A percentile compares a stretch with the other conserved stretches of the same genome.
phyloP scores from a whole-genome alignment of 2,888 invertebrate species.

The Zaprionus lineosus region DNA sequence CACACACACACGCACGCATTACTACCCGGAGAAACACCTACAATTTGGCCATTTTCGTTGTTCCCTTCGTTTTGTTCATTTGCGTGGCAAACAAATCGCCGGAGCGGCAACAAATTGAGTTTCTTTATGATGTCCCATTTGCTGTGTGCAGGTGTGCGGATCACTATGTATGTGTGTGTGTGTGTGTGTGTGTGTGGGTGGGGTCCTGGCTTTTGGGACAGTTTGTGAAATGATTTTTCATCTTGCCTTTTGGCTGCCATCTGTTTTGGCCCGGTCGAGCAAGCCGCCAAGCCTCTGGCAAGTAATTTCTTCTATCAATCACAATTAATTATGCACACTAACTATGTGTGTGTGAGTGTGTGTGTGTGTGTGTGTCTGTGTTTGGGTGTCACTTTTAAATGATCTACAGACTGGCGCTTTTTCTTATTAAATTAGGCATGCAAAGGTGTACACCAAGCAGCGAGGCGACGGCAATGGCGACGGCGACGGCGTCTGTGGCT shows the following conservation, averaged over 20 bases:
- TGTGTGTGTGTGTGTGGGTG: slow-evolving; percentile 26
- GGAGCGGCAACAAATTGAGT: slow-evolving; percentile 77
- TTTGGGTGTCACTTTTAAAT: slow-evolving; percentile 43
- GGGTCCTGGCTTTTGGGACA: slow-evolving; percentile 67
- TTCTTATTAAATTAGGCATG: slow-evolving; percentile 73
- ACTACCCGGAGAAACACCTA: slow-evolving; percentile 26
- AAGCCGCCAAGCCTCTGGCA: slow-evolving; percentile 53
- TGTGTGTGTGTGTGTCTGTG: slow-evolving; percentile 10
- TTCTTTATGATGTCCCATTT: slow-evolving; percentile 78
- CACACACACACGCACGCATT: slow-evolving; percentile 12
- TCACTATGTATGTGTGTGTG: slow-evolving; percentile 19
- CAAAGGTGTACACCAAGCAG: slow-evolving; percentile 47
- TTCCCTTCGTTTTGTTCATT: slow-evolving; percentile 70
- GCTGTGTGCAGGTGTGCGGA: slow-evolving; percentile 51
- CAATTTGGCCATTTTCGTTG: slow-evolving; percentile 29
- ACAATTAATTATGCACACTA: slow-evolving; percentile 73
- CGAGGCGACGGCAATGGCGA: slow-evolving; percentile 1
- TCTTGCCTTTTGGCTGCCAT: slow-evolving; percentile 60
- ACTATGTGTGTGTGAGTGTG: slow-evolving; percentile 11
- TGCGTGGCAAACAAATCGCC: slow-evolving; percentile 77
- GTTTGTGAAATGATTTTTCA: slow-evolving; percentile 77
- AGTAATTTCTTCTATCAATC: slow-evolving; percentile 78
- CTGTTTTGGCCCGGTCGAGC: slow-evolving; percentile 58
- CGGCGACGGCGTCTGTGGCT: slow-evolving; percentile 20
- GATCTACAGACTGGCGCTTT: slow-evolving; percentile 54